phyloP scores from a whole-genome alignment of 2,113 vertebrate genomes.

The Sminthopsis crassicaudata region DNA sequence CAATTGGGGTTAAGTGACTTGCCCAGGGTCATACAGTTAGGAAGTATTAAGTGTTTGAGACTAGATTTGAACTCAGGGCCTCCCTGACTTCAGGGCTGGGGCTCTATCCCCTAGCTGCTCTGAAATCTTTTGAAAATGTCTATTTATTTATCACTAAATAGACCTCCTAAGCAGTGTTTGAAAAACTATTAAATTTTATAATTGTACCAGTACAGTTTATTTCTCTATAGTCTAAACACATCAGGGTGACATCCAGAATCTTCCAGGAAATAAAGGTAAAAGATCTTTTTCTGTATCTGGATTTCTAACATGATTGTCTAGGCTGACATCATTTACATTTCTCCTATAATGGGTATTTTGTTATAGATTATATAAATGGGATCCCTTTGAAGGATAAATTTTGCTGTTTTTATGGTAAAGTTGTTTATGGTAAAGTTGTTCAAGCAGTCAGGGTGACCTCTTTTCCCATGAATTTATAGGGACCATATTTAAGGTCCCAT shows the following conservation, averaged over 20 bases:
- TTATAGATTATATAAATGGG: background rate
- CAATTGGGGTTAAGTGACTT: no score
- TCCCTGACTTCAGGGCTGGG: no score
- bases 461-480: background rate
- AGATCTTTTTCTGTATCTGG: background rate
- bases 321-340: background rate
- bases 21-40: no score
- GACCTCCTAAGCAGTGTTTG: background rate
- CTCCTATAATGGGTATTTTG: background rate
- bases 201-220: background rate
- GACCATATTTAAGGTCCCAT: no score
- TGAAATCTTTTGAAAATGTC: conserved; percentile 16
- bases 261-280: background rate
- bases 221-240: background rate
- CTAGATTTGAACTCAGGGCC: no score
- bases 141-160: conserved; percentile 27
- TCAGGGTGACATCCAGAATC: background rate
- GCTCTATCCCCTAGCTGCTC: no score
- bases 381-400: background rate
- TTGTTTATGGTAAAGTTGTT: background rate
- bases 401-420: background rate
- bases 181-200: conserved; percentile 11
- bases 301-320: background rate
- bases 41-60: no score
- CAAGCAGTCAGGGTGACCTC: background rate